Evolutionary conservation across 2,113 vertebrate genomes (phyloP), one percentile per base, ranked within the genome.

Genomic region (Burhinus bistriatus): DNA sequence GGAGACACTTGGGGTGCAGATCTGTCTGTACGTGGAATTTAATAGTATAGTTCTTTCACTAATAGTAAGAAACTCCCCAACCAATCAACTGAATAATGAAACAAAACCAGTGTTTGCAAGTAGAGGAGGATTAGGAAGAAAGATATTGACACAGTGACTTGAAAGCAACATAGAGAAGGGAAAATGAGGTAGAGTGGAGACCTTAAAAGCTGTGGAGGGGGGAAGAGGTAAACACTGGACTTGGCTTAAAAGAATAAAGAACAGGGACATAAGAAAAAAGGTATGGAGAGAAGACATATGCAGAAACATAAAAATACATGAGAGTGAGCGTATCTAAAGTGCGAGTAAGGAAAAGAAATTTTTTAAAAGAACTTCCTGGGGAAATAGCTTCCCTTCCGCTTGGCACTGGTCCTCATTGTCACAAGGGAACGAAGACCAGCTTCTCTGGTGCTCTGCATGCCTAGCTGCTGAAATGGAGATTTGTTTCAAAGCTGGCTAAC

Each of bases 301-400:
- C 27, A 81, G 49, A 92, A 78, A 68, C n/a, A 3, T 34, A 62
- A 49, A 58, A 80, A 61, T 32, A 23, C 14, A 61, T 40, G 30
- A 95, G 88, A 88, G 32, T 91, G 88, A 83, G 20, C 36, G 36
- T 81, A 29, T 88, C 72, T 87, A 36, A 94, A 95, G 57, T 86
- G 51, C 87, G 49, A 79, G 91, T 62, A 83, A 93, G 87, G 77
- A 89, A 96, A 90, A 80, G 61, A 95, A 93, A 59, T 51, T 90
- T 94, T 94, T 83, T 75, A 70, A 64, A 93, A 93, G 44, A 79
- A 69, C 71, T 92, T 94, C 91, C 92, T 95, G 71, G 90, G 95
- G 95, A 95, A 95, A 83, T 88, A 85, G 14, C 90, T 88, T 83
- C 93, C 93, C 85, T 90, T 95, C 90, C 58, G 0, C 77, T 94